These are phyloP conservation scores for Phallusia fumigata DNA, from an alignment of 23 tunicate genomes.

Conservation along the genomic window DNA sequence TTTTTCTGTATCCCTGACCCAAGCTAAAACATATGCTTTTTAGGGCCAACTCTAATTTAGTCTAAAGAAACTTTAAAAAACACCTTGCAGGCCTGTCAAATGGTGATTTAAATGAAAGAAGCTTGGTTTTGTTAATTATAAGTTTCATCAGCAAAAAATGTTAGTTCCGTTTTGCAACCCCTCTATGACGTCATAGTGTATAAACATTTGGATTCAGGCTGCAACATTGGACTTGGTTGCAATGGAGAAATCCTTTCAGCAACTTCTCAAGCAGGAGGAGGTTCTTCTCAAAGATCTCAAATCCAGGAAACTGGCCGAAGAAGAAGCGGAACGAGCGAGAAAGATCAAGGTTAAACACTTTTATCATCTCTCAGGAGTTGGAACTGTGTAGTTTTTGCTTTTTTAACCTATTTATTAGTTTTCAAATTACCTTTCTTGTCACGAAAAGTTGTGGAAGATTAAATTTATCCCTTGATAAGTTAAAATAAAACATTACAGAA, in stretches of 20 bases:
- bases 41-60: too few species aligned
- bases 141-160: not conserved
- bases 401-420: not conserved
- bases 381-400: not conserved
- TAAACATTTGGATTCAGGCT: conserved; percentile 22
- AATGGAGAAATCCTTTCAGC: conserved; percentile 46
- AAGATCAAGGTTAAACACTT: conserved; percentile 40
- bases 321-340: conserved; percentile 74
- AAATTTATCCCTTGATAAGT: not conserved
- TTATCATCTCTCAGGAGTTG: not conserved
- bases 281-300: conserved; percentile 47
- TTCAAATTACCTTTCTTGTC: too few species aligned
- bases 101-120: too few species aligned
- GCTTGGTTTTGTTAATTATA: too few species aligned
- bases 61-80: too few species aligned
- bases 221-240: conserved; percentile 18
- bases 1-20: too few species aligned
- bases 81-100: too few species aligned
- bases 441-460: not conserved
- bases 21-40: too few species aligned
- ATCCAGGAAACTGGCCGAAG: conserved; percentile 66
- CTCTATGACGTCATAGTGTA: not conserved
- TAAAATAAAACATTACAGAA: too few species aligned
- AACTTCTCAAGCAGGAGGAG: conserved; percentile 64
- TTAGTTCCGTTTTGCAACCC: not conserved